Percentiles rank a stretch among this genome's conserved stretches.
Evolutionary conservation across 2,888 invertebrate genomes (phyloP).

Genomic region (Chymomyza procnemis): DNA sequence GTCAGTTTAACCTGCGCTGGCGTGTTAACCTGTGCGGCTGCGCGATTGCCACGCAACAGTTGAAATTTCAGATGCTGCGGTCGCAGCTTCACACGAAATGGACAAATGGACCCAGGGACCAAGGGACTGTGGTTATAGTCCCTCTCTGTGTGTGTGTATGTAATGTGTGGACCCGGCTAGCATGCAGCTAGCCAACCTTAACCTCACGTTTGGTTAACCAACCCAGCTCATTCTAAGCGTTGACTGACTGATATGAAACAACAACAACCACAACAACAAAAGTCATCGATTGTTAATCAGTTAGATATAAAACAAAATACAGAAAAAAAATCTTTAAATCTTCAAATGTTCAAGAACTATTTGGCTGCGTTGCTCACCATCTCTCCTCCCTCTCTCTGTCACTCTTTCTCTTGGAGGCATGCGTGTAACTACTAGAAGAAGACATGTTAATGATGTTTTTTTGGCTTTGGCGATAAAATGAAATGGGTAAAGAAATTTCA

Average conservation of each 20-base stretch:
- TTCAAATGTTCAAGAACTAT: slow-evolving; percentile 13
- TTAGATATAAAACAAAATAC: slow-evolving; percentile 74
- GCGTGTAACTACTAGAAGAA: slow-evolving; percentile 58
- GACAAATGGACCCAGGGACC: neutral
- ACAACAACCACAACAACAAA: slow-evolving; percentile 23
- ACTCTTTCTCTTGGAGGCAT: slow-evolving; percentile 35
- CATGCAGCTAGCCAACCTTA: slow-evolving; percentile 7
- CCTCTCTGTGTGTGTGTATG: no score
- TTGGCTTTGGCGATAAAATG: slow-evolving; percentile 36
- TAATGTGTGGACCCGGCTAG: slow-evolving; percentile 28
- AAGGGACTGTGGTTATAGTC: neutral
- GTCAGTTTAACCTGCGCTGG: slow-evolving; percentile 70
- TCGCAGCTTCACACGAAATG: slow-evolving; percentile 63
- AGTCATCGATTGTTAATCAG: slow-evolving; percentile 67
- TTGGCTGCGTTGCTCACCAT: slow-evolving; percentile 14
- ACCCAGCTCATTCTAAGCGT: slow-evolving; percentile 38
- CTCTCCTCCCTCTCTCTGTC: slow-evolving; percentile 31
- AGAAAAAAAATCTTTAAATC: slow-evolving; percentile 44
- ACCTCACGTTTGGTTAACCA: slow-evolving; percentile 57
- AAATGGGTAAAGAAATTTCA: slow-evolving; percentile 5
- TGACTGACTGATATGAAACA: slow-evolving; percentile 64
- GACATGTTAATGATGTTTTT: slow-evolving; percentile 70
- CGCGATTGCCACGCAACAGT: slow-evolving; percentile 45
- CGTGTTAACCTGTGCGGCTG: slow-evolving; percentile 66
- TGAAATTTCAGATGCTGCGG: slow-evolving; percentile 38